Percentiles rank a stretch among this genome's conserved stretches.
Conservation (phyloP, 2,113 vertebrate genomes). For the Picathartes gymnocephalus region DNA sequence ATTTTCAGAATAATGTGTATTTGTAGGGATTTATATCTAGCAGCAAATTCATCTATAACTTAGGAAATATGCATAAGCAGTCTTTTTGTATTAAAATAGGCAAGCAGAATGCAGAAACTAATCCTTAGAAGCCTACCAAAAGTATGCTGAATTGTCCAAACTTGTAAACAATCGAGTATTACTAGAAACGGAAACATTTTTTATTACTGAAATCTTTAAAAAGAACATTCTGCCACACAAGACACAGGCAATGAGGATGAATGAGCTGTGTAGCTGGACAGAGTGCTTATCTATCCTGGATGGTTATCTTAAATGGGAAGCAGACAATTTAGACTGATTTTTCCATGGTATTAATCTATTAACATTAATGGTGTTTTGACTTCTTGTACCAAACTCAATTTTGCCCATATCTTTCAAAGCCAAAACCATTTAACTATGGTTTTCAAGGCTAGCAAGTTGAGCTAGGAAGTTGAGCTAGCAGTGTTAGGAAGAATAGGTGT, state of each 20-base stretch:
- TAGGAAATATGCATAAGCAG: not conserved
- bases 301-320: conserved; percentile 1
- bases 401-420: not conserved
- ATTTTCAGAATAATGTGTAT: not conserved
- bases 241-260: not conserved
- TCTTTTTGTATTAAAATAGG: not conserved
- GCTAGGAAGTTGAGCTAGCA: not conserved
- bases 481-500: not conserved
- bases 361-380: not conserved
- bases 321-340: not conserved
- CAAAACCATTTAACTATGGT: not conserved
- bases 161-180: not conserved
- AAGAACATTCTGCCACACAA: not conserved
- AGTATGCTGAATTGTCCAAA: not conserved
- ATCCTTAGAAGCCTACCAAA: not conserved
- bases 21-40: not conserved
- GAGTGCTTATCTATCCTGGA: not conserved
- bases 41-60: not conserved
- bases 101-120: not conserved
- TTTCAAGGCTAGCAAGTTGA: not conserved
- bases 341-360: not conserved
- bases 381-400: not conserved
- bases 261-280: not conserved
- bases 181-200: not conserved
- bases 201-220: not conserved